Base-by-base conservation (phyloP, 2,797 vertebrate species). In the Channallabes apus region DNA sequence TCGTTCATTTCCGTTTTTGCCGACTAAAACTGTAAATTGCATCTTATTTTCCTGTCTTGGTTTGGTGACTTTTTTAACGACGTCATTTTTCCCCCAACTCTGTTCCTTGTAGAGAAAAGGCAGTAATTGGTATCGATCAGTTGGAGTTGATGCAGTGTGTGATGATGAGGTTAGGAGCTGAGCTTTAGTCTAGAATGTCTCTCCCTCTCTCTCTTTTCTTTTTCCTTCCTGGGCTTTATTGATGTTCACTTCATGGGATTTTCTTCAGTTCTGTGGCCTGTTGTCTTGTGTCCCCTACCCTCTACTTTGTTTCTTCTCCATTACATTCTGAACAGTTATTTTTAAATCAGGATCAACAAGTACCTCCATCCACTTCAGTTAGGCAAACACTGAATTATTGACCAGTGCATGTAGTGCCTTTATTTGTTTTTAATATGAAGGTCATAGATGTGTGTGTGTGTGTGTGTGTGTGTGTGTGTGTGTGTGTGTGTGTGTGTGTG, bases 251-350 rank as follows among this genome's bases (percentile, higher is more conserved):
- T 91, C 85, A 54, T 89, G 90, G 81, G 86, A 82, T 88, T 92
- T 92, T 86, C 90, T 92, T 76, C 93, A 90, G 92, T 91, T 93
- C 92, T 86, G 89, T 85, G 54, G 84, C 87, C 88, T 90, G 92
- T 92, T 92, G 92, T 92, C 91, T 92, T 90, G 93, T 89, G 86
- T 89, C 87, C 27, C 76, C 84, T 51, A 24, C 20, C 69, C 27
- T 32, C 46, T 88, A 81, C 69, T 81, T 86, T 89, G 69, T 85
- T 91, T 90, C 56, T 88, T 87, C 64, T 87, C 88, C 90, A 88
- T 89, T 90, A 89, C 92, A 91, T 90, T 92, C 51, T 79, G 89
- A 91, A 91, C 87, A 62, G 89, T 89, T 80, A 89, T 91, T 90
- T 90, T 72, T 58, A 85, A 89, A 82, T 87, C 82, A 87, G 87